Conservation (phyloP, 2,113 vertebrate genomes). For the Rhadina sibilatrix region DNA sequence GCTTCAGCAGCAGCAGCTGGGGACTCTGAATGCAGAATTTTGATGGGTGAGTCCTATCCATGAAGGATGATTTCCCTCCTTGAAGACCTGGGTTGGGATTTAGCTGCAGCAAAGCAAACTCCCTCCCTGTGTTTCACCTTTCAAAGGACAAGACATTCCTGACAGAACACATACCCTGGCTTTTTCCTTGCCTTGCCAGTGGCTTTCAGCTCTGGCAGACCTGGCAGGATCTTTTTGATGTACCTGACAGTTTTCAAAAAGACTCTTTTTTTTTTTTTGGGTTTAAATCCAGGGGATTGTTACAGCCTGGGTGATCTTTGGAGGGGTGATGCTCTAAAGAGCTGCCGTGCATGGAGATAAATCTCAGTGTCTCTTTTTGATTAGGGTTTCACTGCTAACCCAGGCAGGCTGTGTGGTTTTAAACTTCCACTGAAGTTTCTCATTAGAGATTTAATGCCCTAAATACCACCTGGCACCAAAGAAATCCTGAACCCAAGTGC, state of each 20-base stretch:
- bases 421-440: neutral
- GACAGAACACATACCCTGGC: neutral
- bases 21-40: neutral
- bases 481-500: neutral
- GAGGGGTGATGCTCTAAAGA: neutral
- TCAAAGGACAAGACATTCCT: neutral
- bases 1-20: neutral
- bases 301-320: neutral
- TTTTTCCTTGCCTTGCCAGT: neutral
- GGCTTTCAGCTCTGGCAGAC: neutral
- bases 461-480: neutral
- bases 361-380: neutral
- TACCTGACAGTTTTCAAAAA: neutral
- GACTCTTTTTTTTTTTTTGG: neutral
- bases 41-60: neutral
- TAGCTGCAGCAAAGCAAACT: neutral
- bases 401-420: neutral
- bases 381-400: neutral
- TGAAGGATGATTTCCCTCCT: neutral
- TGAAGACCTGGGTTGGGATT: neutral
- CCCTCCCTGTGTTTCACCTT: neutral
- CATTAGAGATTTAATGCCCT: neutral
- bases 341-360: neutral
- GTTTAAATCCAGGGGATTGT: neutral
- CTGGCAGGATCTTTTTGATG: neutral